Base-by-base conservation (phyloP, 1,140 invertebrate species). In the Myzus persicae region DNA sequence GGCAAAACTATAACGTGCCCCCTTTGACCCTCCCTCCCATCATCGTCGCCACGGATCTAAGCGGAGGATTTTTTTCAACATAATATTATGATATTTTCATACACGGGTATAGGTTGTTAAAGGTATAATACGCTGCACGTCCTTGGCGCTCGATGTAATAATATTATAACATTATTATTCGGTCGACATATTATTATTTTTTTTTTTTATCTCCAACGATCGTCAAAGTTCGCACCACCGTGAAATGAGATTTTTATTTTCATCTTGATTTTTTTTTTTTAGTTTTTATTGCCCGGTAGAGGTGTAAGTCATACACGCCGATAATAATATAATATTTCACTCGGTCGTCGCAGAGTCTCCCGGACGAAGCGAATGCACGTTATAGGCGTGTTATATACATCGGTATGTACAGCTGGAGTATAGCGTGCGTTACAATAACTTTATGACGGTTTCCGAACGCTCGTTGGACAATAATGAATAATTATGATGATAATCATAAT, bases 171-270 rank as follows among this genome's bases (percentile, higher is more conserved):
- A 67, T n/a, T 67, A 67, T 76, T 76, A 76, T 76, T 76, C 59
- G 59, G 59, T 76, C 59, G 59, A 76, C n/a, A 76, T 76, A 36
- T n/a, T 76, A 76, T 76, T n/a, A 26, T 26, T 67, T 76, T 76
- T n/a, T 76, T 76, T 76, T 76, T 76, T n/a, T 76, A n/a, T 76
- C 59, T n/a, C n/a, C 59, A 4, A 18, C 26, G 14, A n/a, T 76
- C 59, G n/a, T 76, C 59, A 76, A 76, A 76, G 59, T 76, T 76
- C 2, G 59, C 59, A 76, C 59, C 59, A 76, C 59, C 59, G 59
- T 76, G 59, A 76, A 76, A 76, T 76, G 59, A 76, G 59, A 67
- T 76, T 76, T 76, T 76, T 76, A 76, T 76, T 76, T 76, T 76
- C 5, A 76, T 76, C 59, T 76, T 76, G 14, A n/a, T 18, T n/a